phyloP scores from a whole-genome alignment of 2,888 invertebrate genomes.

The Crematogaster levior region DNA sequence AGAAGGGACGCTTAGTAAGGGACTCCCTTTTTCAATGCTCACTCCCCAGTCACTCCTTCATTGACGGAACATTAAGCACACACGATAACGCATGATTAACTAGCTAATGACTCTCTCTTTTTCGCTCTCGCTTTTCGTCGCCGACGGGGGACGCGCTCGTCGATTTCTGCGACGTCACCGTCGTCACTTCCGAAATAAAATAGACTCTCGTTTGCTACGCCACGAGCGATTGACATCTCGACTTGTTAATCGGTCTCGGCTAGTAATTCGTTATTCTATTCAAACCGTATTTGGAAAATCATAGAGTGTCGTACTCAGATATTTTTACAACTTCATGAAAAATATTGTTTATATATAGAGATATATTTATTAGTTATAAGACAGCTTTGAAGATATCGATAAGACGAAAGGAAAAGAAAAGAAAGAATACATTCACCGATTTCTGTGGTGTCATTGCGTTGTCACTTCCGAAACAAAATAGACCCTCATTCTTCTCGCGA shows the following conservation, averaged over 20 bases:
- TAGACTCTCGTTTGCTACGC: conserved; percentile 44
- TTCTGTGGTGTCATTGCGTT: conserved; percentile 62
- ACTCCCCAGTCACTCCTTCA: conserved; percentile 83
- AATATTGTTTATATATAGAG: too few relatives aligned
- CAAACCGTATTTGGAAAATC: not conserved
- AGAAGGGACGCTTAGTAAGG: conserved; percentile 23
- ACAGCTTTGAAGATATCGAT: too few relatives aligned
- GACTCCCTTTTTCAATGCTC: conserved; percentile 73
- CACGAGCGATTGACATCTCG: conserved; percentile 64
- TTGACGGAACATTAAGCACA: conserved; percentile 85
- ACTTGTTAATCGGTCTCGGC: conserved; percentile 63
- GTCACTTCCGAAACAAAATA: conserved; percentile 46
- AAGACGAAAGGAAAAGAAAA: not conserved
- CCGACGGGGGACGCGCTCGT: conserved; percentile 63
- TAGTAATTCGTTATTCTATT: conserved; percentile 59
- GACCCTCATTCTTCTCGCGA: conserved; percentile 47
- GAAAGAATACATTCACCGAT: conserved; percentile 39
- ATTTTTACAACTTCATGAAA: not conserved
- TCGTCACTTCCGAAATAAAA: conserved; percentile 49
- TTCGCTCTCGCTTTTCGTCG: conserved; percentile 56
- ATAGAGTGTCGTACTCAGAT: not conserved
- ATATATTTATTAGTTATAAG: too few relatives aligned
- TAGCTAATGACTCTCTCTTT: conserved; percentile 82
- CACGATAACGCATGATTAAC: conserved; percentile 85
- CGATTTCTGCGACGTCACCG: conserved; percentile 71